Base-by-base conservation (phyloP, 2,888 invertebrate genomes). In the Cheilosia scutellata region DNA sequence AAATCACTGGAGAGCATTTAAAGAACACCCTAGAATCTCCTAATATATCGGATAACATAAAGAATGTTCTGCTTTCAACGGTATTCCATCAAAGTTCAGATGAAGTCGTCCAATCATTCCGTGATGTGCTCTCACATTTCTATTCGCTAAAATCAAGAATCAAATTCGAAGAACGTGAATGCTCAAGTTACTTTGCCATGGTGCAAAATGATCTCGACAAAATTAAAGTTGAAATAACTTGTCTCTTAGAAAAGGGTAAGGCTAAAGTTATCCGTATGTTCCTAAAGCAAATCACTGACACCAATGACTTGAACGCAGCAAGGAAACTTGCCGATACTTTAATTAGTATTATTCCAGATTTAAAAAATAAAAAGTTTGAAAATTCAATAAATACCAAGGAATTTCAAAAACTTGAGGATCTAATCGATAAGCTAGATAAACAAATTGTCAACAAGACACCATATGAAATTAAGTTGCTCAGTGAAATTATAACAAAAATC, bases 21-120 rank as follows among this genome's bases (percentile, higher is more conserved):
- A 89, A 88, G 87, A 87, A 88, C 37, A 88, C 88, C 31, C 25
- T 88, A 51, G 88, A 89, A 63, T 88, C 89, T n/a, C 89, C 89
- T 0, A 88, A 88, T 11, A 55, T 89, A 42, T 89, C 89, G 9
- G 51, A 11, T 5, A 27, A 33, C 29, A 88, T 63, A 40, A 80
- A 51, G 20, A 13, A 57, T 5, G 20, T 55, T 49, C 47, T 82
- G 5, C 40, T 82, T 6, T 20, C 40, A 6, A 47, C 33, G 9
- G 33, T 33, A 33, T 33, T 33, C 9, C 33, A 33, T 9, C 33
- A 25, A 13, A 55, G 40, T n/a, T 63, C 70, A 40, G 47, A 31
- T 2, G n/a, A 33, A 63, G 44, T 76, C 6, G 31, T 79, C 11
- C 27, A n/a, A 78, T 77, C 66, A 0, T 42, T 80, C 40, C 62